A percentile compares a stretch with the other conserved stretches of the same genome.
Conservation (phyloP, 2,797 vertebrate species). For the Octomys mimax region DNA sequence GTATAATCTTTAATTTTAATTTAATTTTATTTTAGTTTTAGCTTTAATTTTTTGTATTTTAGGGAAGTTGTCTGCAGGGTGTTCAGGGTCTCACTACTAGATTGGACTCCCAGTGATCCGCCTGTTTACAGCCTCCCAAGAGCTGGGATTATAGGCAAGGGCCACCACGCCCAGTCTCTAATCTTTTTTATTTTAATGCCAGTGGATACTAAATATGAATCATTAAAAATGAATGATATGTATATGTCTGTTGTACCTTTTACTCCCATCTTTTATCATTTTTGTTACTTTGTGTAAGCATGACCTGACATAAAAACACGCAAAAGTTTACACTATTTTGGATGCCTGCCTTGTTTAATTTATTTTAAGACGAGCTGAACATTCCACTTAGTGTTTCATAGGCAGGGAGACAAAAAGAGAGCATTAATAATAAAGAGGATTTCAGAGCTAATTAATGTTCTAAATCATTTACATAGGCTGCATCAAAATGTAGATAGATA, state of each 20-base stretch:
- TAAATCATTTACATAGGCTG: background rate
- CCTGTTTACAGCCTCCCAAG: no score
- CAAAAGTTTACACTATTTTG: background rate
- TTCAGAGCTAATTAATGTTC: background rate
- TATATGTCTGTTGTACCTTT: background rate
- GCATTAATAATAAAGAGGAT: background rate
- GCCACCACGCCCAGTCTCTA: background rate
- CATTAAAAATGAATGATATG: slow-evolving; percentile 45
- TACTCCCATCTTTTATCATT: background rate
- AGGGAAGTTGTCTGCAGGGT: no score
- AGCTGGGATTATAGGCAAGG: no score
- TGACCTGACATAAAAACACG: background rate
- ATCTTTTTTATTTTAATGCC: background rate
- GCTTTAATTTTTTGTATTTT: no score
- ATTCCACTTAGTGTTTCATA: background rate
- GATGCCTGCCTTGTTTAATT: background rate
- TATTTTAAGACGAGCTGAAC: background rate
- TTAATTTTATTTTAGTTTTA: no score
- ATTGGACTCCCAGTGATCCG: no score
- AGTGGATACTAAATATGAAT: background rate
- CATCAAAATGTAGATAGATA: background rate
- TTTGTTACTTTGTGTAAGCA: slow-evolving; percentile 22
- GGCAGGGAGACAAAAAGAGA: background rate
- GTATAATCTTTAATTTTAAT: no score
- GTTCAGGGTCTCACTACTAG: no score